Percentiles rank a stretch among this genome's conserved stretches.
Evolutionary conservation across 2,797 vertebrate genomes (phyloP).

Genomic region (Hemibagrus guttatus): DNA sequence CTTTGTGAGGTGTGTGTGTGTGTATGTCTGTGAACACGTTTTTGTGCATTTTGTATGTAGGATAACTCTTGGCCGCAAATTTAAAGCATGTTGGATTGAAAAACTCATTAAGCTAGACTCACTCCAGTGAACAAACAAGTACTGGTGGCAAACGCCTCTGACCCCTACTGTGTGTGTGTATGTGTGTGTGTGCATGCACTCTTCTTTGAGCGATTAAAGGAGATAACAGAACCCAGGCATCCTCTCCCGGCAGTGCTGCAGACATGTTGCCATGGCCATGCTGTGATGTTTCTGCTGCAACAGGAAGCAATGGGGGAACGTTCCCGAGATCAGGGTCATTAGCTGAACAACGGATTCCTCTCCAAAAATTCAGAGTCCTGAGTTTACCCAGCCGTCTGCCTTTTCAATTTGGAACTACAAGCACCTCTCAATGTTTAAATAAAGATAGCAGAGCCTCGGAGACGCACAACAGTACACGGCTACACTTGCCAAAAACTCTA

Average conservation of each 20-base stretch:
- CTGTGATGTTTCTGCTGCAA: constrained; percentile 47
- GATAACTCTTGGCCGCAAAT: constrained; percentile 35
- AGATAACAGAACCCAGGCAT: constrained; percentile 37
- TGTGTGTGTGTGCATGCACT: constrained; percentile 15
- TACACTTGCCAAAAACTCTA: background rate
- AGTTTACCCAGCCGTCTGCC: background rate
- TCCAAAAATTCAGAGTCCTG: background rate
- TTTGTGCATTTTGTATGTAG: constrained; percentile 18
- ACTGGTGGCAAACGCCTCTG: constrained; percentile 54
- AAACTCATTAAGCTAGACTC: constrained; percentile 66
- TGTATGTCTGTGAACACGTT: constrained; percentile 15
- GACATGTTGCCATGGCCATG: constrained; percentile 27
- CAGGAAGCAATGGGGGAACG: constrained; percentile 36
- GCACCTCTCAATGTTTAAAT: background rate
- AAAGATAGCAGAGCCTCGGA: background rate
- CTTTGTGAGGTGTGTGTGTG: background rate
- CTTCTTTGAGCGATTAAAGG: constrained; percentile 19
- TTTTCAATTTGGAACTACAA: constrained; percentile 6
- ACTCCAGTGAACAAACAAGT: constrained; percentile 63
- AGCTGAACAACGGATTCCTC: constrained; percentile 15
- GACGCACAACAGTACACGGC: background rate
- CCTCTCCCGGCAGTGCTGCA: constrained; percentile 25
- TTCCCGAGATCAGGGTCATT: constrained; percentile 34
- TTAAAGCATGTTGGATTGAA: constrained; percentile 54
- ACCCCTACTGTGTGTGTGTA: constrained; percentile 50